Evolutionary conservation across 2,888 invertebrate genomes (phyloP), one percentile per base, ranked within the genome.

Genomic region (Amblyteles armatorius): DNA sequence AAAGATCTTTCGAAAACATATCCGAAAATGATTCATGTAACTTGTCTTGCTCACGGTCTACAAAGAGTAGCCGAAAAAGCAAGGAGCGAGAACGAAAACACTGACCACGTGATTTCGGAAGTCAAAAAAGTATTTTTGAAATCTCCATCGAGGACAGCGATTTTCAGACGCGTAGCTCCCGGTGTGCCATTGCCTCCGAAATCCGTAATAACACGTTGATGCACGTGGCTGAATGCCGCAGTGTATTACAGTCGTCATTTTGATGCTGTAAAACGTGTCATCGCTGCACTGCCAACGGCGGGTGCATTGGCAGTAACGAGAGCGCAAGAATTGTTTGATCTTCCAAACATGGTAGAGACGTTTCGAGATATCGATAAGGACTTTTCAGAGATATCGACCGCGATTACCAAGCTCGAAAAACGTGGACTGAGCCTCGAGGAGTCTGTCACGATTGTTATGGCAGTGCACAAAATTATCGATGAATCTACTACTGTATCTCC

Each of bases 111-210:
- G 11, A 78, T 78, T 33, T 3, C 67, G 16, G 55, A 63, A 29
- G 55, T 57, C n/a, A 78, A 68, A 44, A 40, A 68, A 78, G 26
- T 78, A 2, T 78, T 78, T 33, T 16, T 48, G 22, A 78, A 52
- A 29, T 50, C 60, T 3, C 55, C 77, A n/a, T 29, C 48, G 40
- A 50, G 68, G 40, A 40, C 44, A 68, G 36, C 55, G 16, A 26
- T 22, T 22, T 68, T 78, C 16, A 19, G 36, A 19, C 68, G 52
- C n/a, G 4, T 68, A 11, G 52, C 68, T 44, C 55, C 52, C 26
- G 48, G 48, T 4, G 7, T 78, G 26, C 29, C 52, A 33, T 36
- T 78, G 2, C 77, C 68, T n/a, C 77, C 68, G 36, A 52, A 52
- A 44, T 68, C 68, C 5, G 50, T 40, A 13, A n/a, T 55, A 1